A percentile compares a stretch with the other conserved stretches of the same genome.
These are phyloP conservation scores for Microcebus ravelobensis DNA, from an alignment of 2,113 vertebrate species.

Conservation along the genomic window DNA sequence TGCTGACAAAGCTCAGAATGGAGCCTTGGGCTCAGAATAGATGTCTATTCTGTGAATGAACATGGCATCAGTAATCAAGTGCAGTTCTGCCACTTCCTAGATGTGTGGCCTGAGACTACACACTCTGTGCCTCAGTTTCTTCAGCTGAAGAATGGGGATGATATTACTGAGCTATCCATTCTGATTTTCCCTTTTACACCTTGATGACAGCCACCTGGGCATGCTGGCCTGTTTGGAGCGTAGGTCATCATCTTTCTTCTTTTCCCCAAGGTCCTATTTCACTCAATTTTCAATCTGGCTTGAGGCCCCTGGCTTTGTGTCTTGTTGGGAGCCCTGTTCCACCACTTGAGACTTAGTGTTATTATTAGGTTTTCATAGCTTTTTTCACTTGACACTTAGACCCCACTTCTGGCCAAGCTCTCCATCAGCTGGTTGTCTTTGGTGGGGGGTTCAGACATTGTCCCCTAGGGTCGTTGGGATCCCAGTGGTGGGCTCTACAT, in stretches of 20 bases:
- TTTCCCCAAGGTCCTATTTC: not conserved
- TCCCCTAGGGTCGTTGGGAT: not conserved
- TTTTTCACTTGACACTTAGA: not conserved
- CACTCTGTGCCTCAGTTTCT: not conserved
- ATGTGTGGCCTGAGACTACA: not conserved
- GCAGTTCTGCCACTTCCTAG: not conserved
- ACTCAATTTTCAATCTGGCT: not conserved
- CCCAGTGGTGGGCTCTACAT: not conserved
- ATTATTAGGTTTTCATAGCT: not conserved
- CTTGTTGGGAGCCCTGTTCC: not conserved
- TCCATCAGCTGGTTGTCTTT: not conserved
- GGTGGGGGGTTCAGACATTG: not conserved
- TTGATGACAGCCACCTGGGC: not conserved
- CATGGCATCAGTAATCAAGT: not conserved
- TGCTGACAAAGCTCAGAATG: conserved; percentile 66
- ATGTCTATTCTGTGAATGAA: not conserved
- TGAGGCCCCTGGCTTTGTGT: not conserved
- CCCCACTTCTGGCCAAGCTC: not conserved
- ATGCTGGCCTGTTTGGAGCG: not conserved
- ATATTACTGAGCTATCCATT: not conserved
- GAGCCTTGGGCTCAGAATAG: not conserved
- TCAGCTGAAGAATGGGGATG: not conserved
- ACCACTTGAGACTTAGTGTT: not conserved
- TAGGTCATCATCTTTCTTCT: not conserved
- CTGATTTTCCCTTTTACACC: not conserved